A percentile compares a stretch with the other conserved stretches of the same genome.
Conservation (phyloP, 1,140 invertebrate species). For the Ooceraea biroi region DNA sequence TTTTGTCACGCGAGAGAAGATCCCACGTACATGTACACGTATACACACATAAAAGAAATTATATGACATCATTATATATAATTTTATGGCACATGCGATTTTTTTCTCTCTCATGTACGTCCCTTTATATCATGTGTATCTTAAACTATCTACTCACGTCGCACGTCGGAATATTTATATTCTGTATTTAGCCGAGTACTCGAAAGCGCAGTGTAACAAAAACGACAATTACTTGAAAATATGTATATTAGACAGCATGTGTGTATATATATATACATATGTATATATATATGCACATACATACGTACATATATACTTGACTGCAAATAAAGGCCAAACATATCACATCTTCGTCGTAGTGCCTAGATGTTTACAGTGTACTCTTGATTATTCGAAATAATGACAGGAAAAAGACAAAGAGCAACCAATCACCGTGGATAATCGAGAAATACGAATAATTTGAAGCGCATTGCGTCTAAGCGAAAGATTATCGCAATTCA, state of each 20-base stretch:
- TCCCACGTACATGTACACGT: slow-evolving; percentile 3
- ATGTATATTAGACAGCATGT: slow-evolving; percentile 55
- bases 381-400: slow-evolving; percentile 22
- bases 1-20: background rate
- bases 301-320: slow-evolving; percentile 15
- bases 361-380: slow-evolving; percentile 39
- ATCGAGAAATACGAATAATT: background rate
- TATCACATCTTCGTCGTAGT: slow-evolving; percentile 46
- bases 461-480: too few relatives aligned
- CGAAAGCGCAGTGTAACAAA: slow-evolving; percentile 55
- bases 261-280: too few relatives aligned
- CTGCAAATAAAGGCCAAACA: slow-evolving; percentile 58
- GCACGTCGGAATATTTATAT: slow-evolving; percentile 52
- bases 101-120: slow-evolving; percentile 2
- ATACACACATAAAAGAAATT: background rate
- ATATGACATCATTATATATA: slow-evolving; percentile 21
- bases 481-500: too few relatives aligned
- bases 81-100: slow-evolving; percentile 35
- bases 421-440: background rate
- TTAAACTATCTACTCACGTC: slow-evolving; percentile 44
- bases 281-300: too few relatives aligned
- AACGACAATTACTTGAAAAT: slow-evolving; percentile 45
- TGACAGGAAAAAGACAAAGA: background rate
- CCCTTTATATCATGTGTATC: slow-evolving; percentile 44
- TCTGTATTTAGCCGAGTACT: slow-evolving; percentile 56